These are phyloP conservation scores for Cavia porcellus DNA, from an alignment of 2,113 vertebrate genomes.

Conservation along the genomic window DNA sequence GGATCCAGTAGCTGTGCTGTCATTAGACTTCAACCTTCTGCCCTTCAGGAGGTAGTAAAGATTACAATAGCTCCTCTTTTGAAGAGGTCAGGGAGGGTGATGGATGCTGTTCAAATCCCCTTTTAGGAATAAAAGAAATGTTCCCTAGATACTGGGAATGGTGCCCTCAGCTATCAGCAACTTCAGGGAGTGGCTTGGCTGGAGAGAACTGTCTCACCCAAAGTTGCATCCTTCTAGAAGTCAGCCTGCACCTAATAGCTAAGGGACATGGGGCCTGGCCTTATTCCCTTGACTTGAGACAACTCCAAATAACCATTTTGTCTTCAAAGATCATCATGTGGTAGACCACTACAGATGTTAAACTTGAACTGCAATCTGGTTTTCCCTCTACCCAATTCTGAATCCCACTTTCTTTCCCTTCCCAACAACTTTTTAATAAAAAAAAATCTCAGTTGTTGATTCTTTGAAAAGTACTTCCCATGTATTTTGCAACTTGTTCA, in stretches of 20 bases:
- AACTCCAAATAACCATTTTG: background rate
- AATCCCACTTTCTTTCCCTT: background rate
- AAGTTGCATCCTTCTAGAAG: constrained; percentile 5
- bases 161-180: background rate
- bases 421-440: background rate
- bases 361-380: background rate
- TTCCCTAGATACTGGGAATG: constrained; percentile 1
- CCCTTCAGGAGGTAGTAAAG: background rate
- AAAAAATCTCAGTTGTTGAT: too few relatives aligned
- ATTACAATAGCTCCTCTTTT: background rate
- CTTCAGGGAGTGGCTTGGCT: background rate
- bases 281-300: constrained; percentile 1
- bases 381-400: background rate
- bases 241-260: background rate
- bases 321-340: constrained; percentile 4
- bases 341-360: background rate
- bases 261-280: background rate
- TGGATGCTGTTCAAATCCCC: constrained; percentile 22
- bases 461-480: too few relatives aligned
- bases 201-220: background rate
- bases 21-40: constrained; percentile 19
- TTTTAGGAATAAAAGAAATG: constrained; percentile 41
- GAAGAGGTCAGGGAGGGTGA: background rate
- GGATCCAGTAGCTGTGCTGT: background rate
- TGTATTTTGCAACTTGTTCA: too few relatives aligned